A percentile compares a stretch with the other conserved stretches of the same genome.
These are phyloP conservation scores for Phymatocera aterrima DNA, from an alignment of 2,888 invertebrate genomes.

Conservation along the genomic window DNA sequence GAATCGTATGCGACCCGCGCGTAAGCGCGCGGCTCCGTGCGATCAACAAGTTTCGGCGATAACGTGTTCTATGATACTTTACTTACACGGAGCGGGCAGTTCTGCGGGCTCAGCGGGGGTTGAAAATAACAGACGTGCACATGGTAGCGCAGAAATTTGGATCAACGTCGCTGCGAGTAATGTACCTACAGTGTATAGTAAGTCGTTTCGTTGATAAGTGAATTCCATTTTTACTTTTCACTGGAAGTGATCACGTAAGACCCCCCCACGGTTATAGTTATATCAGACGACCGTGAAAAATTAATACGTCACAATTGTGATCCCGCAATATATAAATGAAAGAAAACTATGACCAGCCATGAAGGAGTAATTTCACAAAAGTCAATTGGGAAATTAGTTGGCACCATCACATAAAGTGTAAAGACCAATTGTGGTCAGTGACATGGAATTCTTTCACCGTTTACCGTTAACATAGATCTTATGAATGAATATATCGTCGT, in stretches of 20 bases:
- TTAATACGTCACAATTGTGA: not conserved
- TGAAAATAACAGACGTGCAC: not conserved
- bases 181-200: too few relatives aligned
- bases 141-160: too few relatives aligned
- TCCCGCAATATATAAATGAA: not conserved
- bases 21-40: not conserved
- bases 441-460: not conserved
- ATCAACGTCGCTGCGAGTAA: too few relatives aligned
- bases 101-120: not conserved
- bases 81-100: not conserved
- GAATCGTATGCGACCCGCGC: not conserved
- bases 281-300: not conserved
- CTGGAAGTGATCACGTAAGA: constrained; percentile 8
- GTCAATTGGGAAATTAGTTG: not conserved
- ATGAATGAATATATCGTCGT: not conserved
- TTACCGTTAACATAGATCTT: not conserved
- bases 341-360: constrained; percentile 1
- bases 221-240: not conserved
- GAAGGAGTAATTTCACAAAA: constrained; percentile 13
- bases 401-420: not conserved
- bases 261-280: not conserved
- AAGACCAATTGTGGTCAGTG: not conserved
- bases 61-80: not conserved
- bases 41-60: constrained; percentile 15
- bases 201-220: not conserved